A percentile compares a stretch with the other conserved stretches of the same genome.
Conservation (phyloP, 1,140 invertebrate species). For the Phymorhynchus buccinoides region DNA sequence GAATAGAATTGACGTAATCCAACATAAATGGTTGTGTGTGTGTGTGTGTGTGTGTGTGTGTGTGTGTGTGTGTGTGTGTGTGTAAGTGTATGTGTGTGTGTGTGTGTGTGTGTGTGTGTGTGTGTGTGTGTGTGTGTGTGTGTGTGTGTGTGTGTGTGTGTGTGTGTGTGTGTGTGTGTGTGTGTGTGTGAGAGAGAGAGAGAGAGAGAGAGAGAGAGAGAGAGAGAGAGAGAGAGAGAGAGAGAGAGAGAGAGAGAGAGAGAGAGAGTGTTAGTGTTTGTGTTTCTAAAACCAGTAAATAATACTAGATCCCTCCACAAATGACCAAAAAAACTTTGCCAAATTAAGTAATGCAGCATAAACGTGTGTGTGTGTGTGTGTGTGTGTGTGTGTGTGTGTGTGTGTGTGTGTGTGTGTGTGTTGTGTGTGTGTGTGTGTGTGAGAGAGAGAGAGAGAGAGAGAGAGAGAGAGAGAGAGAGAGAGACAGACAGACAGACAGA, state of each 20-base stretch:
- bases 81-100: neutral
- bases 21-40: too few relatives aligned
- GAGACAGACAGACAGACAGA: too few relatives aligned
- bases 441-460: too few relatives aligned
- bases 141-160: slow-evolving; percentile 13
- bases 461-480: too few relatives aligned
- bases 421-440: too few relatives aligned
- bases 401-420: neutral
- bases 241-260: neutral
- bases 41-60: neutral
- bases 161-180: neutral
- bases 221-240: neutral
- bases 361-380: neutral
- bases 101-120: neutral
- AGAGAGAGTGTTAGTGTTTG: neutral
- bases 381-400: neutral
- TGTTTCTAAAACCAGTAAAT: neutral
- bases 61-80: slow-evolving; percentile 13
- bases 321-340: too few relatives aligned
- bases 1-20: too few relatives aligned
- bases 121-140: slow-evolving; percentile 10
- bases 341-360: too few relatives aligned
- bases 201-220: neutral
- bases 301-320: too few relatives aligned
- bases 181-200: neutral